Conservation (phyloP, 2,888 invertebrate species). For the Platynereis dumerilii region DNA sequence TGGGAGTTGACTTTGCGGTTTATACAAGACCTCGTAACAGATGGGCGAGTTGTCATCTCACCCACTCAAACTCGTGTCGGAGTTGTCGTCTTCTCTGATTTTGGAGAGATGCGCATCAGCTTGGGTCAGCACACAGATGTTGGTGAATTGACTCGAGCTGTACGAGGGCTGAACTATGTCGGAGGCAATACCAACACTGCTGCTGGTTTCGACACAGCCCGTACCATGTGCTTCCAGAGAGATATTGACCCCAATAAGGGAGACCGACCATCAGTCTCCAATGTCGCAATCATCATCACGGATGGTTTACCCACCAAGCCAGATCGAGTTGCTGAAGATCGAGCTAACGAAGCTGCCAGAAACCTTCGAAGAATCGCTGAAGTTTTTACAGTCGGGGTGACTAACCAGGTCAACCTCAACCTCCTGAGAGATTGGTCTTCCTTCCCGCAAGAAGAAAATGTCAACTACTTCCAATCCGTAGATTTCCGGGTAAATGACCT, state of each 20-base stretch:
- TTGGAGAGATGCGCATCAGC: not conserved
- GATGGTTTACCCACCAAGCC: slow-evolving; percentile 16
- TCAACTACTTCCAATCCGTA: no score
- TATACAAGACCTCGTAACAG: slow-evolving; percentile 19
- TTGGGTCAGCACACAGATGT: not conserved
- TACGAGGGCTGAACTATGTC: slow-evolving; percentile 2
- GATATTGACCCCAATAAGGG: not conserved
- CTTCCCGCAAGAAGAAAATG: no score
- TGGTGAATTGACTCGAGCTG: not conserved
- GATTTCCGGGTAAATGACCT: no score
- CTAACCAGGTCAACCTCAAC: not conserved
- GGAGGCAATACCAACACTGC: slow-evolving; percentile 32
- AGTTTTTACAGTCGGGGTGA: slow-evolving; percentile 1
- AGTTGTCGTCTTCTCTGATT: slow-evolving; percentile 26
- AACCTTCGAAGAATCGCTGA: not conserved
- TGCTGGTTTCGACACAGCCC: slow-evolving; percentile 26
- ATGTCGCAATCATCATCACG: slow-evolving; percentile 19
- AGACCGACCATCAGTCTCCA: slow-evolving; percentile 8
- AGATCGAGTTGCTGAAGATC: not conserved
- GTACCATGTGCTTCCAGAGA: slow-evolving; percentile 26
- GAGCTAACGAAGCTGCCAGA: not conserved
- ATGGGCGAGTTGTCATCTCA: slow-evolving; percentile 19
- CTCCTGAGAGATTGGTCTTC: no score
- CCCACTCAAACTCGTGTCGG: slow-evolving; percentile 16
- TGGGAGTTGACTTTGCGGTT: slow-evolving; percentile 21